Conservation (phyloP, 1,140 invertebrate species). For the Pseudomyrmex dendroicus region DNA sequence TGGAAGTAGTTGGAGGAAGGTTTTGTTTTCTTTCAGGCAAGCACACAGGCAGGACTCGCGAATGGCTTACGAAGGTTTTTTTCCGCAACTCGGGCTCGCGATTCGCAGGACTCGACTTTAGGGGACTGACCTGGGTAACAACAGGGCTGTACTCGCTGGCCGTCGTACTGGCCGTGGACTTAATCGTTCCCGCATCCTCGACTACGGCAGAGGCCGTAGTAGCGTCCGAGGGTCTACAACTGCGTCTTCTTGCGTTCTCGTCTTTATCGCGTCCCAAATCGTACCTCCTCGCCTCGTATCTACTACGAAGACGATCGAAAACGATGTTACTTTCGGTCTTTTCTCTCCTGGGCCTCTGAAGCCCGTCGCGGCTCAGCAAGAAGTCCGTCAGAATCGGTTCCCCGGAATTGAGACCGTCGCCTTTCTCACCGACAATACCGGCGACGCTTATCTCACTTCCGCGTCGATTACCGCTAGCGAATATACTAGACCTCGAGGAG, state of each 20-base stretch:
- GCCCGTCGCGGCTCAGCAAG: constrained; percentile 86
- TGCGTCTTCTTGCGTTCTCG: constrained; percentile 83
- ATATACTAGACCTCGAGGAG: constrained; percentile 84
- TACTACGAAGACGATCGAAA: constrained; percentile 85
- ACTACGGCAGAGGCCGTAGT: constrained; percentile 65
- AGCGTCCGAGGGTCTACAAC: constrained; percentile 84
- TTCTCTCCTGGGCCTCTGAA: constrained; percentile 90
- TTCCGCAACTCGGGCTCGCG: constrained; percentile 4
- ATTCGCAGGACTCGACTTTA: constrained; percentile 54
- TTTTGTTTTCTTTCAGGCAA: constrained; percentile 68
- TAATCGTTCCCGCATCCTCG: constrained; percentile 81
- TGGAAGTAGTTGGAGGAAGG: constrained; percentile 19
- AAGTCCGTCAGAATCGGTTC: constrained; percentile 91
- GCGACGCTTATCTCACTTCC: constrained; percentile 86
- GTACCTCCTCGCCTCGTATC: constrained; percentile 80
- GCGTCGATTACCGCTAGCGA: constrained; percentile 88
- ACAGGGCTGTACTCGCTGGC: constrained; percentile 83
- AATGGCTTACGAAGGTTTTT: not conserved
- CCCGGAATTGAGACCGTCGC: constrained; percentile 82
- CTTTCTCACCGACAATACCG: constrained; percentile 82
- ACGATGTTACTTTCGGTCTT: constrained; percentile 95
- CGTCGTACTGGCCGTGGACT: constrained; percentile 82
- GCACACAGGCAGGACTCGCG: constrained; percentile 78
- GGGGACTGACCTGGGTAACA: constrained; percentile 83
- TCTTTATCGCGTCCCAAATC: constrained; percentile 82